Evolutionary conservation across 2,797 vertebrate species (phyloP).

Genomic region (Coregonus suidteri): DNA sequence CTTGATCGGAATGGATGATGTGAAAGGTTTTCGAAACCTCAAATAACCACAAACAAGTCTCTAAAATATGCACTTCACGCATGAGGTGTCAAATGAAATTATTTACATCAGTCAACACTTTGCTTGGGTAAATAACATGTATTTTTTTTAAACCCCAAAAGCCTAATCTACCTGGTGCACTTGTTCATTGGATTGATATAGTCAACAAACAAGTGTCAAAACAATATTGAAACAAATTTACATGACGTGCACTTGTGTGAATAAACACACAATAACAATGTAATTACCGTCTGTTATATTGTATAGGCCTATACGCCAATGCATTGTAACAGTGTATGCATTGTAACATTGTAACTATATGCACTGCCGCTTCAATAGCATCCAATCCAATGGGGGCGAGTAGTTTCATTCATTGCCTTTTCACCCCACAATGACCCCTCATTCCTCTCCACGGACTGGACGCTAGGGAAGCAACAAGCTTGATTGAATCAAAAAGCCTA

Average conservation of each 20-base stretch:
- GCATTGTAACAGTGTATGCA: not conserved
- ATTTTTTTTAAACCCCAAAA: too few species aligned
- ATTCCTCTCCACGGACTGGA: slow-evolving; percentile 21
- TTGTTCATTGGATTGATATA: too few species aligned
- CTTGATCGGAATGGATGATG: not conserved
- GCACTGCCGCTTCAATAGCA: not conserved
- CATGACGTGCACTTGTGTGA: not conserved
- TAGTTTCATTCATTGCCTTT: slow-evolving; percentile 34
- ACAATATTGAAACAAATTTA: not conserved
- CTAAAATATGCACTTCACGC: not conserved
- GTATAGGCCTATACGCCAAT: not conserved
- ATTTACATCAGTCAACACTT: not conserved
- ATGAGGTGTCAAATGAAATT: not conserved
- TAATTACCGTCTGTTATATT: not conserved
- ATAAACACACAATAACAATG: not conserved
- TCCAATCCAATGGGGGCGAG: slow-evolving; percentile 8
- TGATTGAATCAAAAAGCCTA: slow-evolving; percentile 33
- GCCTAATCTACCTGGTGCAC: too few species aligned
- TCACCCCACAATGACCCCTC: slow-evolving; percentile 33
- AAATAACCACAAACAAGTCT: not conserved
- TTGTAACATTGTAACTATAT: slow-evolving; percentile 34
- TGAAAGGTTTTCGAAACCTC: not conserved
- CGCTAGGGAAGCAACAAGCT: slow-evolving; percentile 55
- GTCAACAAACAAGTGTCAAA: too few species aligned
- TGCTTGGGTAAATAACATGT: too few species aligned